These are phyloP conservation scores for Myotis pilosus DNA, from an alignment of 2,797 vertebrate species.

Conservation along the genomic window DNA sequence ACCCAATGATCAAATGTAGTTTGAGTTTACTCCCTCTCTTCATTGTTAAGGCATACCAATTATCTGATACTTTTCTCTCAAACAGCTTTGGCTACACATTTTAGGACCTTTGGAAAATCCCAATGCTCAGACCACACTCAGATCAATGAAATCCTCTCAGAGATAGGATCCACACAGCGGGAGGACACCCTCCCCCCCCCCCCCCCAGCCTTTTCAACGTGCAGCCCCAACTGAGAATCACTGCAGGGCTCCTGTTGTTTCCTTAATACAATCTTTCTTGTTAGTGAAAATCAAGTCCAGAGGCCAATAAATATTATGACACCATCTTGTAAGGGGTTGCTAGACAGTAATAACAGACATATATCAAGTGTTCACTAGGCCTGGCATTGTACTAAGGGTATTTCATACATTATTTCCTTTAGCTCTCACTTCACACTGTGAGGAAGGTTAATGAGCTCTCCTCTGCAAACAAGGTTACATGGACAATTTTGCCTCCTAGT, in stretches of 20 bases:
- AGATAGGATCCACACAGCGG: neutral
- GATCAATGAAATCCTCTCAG: neutral
- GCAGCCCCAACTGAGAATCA: neutral
- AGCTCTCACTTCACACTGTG: neutral
- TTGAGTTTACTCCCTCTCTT: neutral
- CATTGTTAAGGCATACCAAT: neutral
- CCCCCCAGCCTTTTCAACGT: neutral
- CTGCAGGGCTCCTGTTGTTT: neutral
- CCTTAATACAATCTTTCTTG: neutral
- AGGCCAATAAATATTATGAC: neutral
- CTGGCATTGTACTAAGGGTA: neutral
- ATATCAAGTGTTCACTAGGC: neutral
- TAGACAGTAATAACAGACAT: neutral
- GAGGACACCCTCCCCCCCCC: no score
- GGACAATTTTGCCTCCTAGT: neutral
- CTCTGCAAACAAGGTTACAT: neutral
- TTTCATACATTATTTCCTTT: neutral
- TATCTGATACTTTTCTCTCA: neutral
- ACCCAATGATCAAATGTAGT: neutral
- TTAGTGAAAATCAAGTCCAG: neutral
- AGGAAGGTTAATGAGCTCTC: neutral
- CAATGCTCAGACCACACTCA: neutral
- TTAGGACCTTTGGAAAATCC: neutral
- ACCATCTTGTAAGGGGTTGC: neutral
- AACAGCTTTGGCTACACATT: neutral